Base-by-base conservation (phyloP, 2,888 invertebrate genomes). In the Oxycera nigricornis region DNA sequence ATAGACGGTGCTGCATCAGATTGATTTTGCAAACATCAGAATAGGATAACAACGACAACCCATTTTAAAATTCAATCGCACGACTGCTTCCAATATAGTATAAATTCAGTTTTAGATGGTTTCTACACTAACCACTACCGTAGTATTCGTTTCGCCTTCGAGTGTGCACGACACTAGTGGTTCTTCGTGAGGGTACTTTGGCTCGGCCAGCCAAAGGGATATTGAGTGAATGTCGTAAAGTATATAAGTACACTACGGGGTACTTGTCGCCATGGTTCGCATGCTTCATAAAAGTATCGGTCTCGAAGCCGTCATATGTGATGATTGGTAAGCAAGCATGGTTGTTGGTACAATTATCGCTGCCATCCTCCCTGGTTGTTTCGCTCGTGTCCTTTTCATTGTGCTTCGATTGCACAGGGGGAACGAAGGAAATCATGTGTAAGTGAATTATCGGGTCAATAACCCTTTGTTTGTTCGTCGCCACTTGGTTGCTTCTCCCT, bases 401-500 rank as follows among this genome's bases (percentile, higher is more conserved):
- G 55, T 26, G 4, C 17, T n/a, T 57, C 30, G 11, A 59, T 3
- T 61, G 61, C 1, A 22, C 20, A 55, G 24, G 52, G n/a, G 52
- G 20, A 50, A 61, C 61, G 17, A 46, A n/a, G 20, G 65, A 24
- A 62, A 7, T 20, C 62, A 24, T 39, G 24, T 41, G 39, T 65
- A 65, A 65, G 65, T 65, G 52, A 35, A 70, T 31, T 70, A 52
- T 70, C 35, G 24, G 70, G 70, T 70, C 70, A 70, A 17, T 55
- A 70, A 70, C 70, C 70, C 55, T 55, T 70, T 70, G 70, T 55
- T n/a, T 55, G 68, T 68, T 68, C 28, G 28, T 68, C 35, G 70
- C 46, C 22, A 24, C 26, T 70, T 55, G 65, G 35, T 41, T 20
- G 39, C 24, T 65, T 65, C 41, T 22, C 39, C 35, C 11, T 61